Conservation (phyloP, 2,113 vertebrate species). For the Cisticola juncidis region DNA sequence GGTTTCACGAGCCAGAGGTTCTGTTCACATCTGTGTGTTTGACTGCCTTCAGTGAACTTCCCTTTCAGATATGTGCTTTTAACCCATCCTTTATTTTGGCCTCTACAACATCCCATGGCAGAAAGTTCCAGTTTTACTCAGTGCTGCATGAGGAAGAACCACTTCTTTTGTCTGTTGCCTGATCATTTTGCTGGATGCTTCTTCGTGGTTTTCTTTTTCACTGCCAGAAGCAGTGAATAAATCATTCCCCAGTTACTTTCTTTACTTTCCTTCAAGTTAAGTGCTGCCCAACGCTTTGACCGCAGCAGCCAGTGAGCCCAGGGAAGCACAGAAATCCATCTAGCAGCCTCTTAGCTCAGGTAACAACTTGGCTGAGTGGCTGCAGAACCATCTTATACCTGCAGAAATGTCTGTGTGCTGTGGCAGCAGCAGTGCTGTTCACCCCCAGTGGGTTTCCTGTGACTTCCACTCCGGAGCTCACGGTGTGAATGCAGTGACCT, state of each 20-base stretch:
- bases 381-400: not conserved
- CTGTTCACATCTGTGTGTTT: not conserved
- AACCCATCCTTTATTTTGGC: not conserved
- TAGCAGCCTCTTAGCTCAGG: not conserved
- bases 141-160: not conserved
- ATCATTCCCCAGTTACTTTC: conserved; percentile 19
- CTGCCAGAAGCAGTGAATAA: conserved; percentile 21
- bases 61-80: not conserved
- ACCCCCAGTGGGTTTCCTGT: not conserved
- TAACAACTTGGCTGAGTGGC: not conserved
- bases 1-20: not conserved
- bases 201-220: not conserved
- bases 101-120: not conserved
- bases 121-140: not conserved
- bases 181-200: not conserved
- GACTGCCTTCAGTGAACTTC: not conserved
- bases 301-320: not conserved
- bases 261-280: conserved; percentile 4
- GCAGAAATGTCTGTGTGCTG: not conserved
- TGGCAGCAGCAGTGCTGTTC: not conserved
- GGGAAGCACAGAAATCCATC: conserved; percentile 11
- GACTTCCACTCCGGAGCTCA: not conserved
- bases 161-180: not conserved
- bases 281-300: conserved; percentile 18
- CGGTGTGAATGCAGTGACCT: rapidly evolving